Base-by-base conservation (phyloP, 1,140 invertebrate genomes). In the Helicoverpa armigera region DNA sequence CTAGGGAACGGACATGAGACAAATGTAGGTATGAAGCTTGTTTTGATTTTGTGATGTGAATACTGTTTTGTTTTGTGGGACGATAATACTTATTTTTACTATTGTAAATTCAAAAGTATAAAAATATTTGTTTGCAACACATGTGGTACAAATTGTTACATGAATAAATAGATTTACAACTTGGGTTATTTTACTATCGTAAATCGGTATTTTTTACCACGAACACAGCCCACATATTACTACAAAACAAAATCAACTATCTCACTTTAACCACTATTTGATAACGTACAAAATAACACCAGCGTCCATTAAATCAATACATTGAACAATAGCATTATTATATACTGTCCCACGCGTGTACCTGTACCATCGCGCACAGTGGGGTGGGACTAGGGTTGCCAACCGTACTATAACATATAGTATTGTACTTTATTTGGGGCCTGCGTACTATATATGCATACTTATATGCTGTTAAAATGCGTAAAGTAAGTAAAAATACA, bases 1-100 rank as follows among this genome's bases (percentile, higher is more conserved):
- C 63, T 7, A 16, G 63, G 43, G 63, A 67, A 67, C 35, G 63
- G 43, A 50, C 63, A 67, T 67, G 63, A 67, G 35, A 67, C 63
- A 67, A 67, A 50, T 67, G 63, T 67, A 18, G 43, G 35, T 16
- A 50, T 67, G 61, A 3, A n/a, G 14, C 5, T 50, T 50, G 50
- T 43, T 67, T 31, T 65, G 61, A 14, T 65, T 67, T 65, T 67
- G 16, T 50, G 18, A 11, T 5, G 63, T 67, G 63, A 67, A 67
- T 18, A 11, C n/a, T 16, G 10, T 9, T 18, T 67, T 43, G 56
- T 2, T n/a, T 58, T 11, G 18, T 58, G n/a, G 3, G 16, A 18
- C 7, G 3, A 18, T 9, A 58, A 18, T 58, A n/a, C n/a, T 14
- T 13, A 2, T 5, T 54, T 14, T 7, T 5, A 13, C 5, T 54